phyloP scores from a whole-genome alignment of 2,113 vertebrate species.

The Petrocephalus microphthalmus region DNA sequence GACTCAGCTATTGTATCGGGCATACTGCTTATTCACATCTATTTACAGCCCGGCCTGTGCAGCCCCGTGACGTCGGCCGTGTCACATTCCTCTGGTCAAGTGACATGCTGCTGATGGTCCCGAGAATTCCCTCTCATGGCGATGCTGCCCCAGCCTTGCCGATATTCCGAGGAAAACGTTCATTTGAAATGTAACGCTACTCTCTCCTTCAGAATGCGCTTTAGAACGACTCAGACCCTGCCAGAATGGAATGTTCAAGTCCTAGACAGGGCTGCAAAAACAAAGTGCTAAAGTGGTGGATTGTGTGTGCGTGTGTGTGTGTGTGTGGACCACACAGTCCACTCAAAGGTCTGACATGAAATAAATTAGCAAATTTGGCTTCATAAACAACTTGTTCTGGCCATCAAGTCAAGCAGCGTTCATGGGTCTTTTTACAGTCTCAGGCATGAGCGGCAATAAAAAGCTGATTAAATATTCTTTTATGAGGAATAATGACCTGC shows the following conservation, averaged over 20 bases:
- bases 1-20: constrained; percentile 5
- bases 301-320: neutral
- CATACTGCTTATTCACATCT: neutral
- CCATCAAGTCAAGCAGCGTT: neutral
- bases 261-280: neutral
- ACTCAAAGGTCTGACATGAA: neutral
- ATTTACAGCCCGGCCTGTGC: neutral
- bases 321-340: neutral
- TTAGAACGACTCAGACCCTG: neutral
- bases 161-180: neutral
- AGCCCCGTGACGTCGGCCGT: neutral
- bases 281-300: neutral
- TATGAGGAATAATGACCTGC: neutral
- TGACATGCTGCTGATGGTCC: neutral
- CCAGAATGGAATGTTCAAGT: neutral
- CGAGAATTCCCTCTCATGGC: neutral
- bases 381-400: neutral
- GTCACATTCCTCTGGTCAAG: constrained; percentile 16
- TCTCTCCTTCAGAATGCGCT: neutral
- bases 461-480: neutral
- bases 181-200: neutral
- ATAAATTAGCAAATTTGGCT: neutral
- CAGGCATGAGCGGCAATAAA: neutral
- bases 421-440: neutral
- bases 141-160: neutral